Evolutionary conservation across 2,797 vertebrate genomes (phyloP).

Genomic region (Alectoris magna): DNA sequence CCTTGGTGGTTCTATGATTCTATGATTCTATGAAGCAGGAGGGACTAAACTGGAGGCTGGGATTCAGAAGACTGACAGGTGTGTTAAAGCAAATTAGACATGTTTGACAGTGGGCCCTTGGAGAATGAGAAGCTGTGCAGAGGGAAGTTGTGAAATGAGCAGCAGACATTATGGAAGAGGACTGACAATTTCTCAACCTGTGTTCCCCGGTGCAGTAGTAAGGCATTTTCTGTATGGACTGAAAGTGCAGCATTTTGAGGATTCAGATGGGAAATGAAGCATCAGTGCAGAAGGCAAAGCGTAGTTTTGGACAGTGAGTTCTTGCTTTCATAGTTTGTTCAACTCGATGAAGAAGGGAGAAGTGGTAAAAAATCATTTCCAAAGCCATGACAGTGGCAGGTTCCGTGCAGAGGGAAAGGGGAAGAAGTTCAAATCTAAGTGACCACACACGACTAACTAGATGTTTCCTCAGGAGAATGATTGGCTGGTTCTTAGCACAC

Average conservation of each 20-base stretch:
- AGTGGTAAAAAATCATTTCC: neutral
- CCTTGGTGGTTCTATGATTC: too few species aligned
- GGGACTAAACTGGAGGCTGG: neutral
- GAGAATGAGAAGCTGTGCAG: neutral
- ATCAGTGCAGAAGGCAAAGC: neutral
- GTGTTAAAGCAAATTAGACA: neutral
- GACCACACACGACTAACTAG: neutral
- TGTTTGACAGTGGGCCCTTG: neutral
- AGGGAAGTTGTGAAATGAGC: neutral
- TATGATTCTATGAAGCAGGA: neutral
- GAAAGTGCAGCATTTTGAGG: neutral
- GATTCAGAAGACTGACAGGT: neutral
- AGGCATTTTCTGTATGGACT: neutral
- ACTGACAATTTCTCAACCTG: neutral
- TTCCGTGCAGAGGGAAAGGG: neutral
- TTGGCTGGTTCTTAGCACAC: neutral
- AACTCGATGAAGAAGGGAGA: neutral
- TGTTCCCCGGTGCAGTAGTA: neutral
- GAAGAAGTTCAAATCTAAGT: constrained; percentile 17
- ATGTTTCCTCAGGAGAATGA: neutral
- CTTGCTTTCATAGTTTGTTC: neutral
- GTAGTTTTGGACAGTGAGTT: neutral
- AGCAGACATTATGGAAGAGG: neutral
- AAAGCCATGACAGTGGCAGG: neutral
- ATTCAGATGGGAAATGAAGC: fast-evolving